Evolutionary conservation across 2,888 invertebrate genomes (phyloP).

Genomic region (Ophion costatus): DNA sequence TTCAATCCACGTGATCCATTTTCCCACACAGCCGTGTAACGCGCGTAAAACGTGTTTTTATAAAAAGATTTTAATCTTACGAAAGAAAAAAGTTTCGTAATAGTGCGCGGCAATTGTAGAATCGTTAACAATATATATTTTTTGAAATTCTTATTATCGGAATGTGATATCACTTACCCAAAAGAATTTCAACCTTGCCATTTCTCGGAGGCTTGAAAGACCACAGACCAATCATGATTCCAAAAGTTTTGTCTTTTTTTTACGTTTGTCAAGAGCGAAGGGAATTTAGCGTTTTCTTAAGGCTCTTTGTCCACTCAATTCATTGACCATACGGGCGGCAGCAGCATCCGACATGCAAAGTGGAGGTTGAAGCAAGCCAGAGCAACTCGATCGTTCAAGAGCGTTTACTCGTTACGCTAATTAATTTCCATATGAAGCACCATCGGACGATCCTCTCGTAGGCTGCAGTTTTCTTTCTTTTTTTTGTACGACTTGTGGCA

Average conservation of each 20-base stretch:
- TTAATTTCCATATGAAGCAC: conserved; percentile 31
- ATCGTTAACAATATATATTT: not conserved
- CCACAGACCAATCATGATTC: conserved; percentile 86
- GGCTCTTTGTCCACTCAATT: conserved; percentile 29
- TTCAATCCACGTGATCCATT: conserved; percentile 51
- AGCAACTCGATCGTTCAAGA: conserved; percentile 16
- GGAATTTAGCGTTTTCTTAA: conserved; percentile 11
- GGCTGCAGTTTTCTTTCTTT: not conserved
- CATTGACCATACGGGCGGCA: conserved; percentile 14
- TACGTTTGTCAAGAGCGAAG: not conserved
- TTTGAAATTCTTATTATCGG: not conserved
- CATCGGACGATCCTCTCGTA: conserved; percentile 28
- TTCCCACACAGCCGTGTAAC: conserved; percentile 18
- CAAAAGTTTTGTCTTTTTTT: not conserved
- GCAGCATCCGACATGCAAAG: not conserved
- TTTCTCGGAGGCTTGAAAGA: conserved; percentile 87
- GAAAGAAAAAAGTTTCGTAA: not conserved
- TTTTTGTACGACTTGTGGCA: conserved; percentile 8
- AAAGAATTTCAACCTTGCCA: conserved; percentile 88
- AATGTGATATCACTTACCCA: conserved; percentile 85
- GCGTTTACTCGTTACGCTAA: conserved; percentile 31
- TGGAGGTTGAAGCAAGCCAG: conserved; percentile 16
- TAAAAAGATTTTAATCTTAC: conserved; percentile 20
- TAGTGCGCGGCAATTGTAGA: not conserved
- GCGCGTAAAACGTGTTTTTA: conserved; percentile 16